phyloP scores from a whole-genome alignment of 2,113 vertebrate genomes.

The Columba livia region DNA sequence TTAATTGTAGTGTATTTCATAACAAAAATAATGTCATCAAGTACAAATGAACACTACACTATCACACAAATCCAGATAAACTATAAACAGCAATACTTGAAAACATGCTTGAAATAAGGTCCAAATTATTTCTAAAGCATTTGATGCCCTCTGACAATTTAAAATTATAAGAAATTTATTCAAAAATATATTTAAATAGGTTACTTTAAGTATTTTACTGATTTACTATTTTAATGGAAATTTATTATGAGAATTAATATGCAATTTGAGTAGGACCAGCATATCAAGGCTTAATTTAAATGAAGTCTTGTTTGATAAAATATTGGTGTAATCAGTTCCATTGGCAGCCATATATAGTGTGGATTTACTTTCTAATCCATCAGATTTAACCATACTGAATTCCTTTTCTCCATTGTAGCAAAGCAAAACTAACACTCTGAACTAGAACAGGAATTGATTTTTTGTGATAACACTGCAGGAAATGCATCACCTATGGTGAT shows the following conservation, averaged over 20 bases:
- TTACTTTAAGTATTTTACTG: not conserved
- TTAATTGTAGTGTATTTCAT: not conserved
- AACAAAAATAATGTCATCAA: not conserved
- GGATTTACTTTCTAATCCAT: not conserved
- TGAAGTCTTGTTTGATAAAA: not conserved
- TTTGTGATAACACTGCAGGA: not conserved
- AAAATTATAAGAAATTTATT: not conserved
- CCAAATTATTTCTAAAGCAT: not conserved
- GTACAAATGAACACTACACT: not conserved
- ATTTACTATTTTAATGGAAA: constrained; percentile 32
- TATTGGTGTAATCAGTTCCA: not conserved
- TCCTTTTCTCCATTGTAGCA: not conserved
- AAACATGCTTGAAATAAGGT: not conserved
- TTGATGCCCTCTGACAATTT: not conserved
- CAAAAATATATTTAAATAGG: not conserved
- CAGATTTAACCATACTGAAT: not conserved
- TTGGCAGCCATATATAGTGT: not conserved
- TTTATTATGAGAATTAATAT: not conserved
- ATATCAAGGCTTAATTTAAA: constrained; percentile 35
- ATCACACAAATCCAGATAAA: not conserved
- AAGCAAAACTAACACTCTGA: not conserved
- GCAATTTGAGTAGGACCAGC: not conserved
- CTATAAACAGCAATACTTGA: not conserved
- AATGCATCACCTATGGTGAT: not conserved
- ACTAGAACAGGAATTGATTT: not conserved